Evolutionary conservation across 2,113 vertebrate genomes (phyloP), one percentile per base, ranked within the genome.

Genomic region (Cathartes aura): DNA sequence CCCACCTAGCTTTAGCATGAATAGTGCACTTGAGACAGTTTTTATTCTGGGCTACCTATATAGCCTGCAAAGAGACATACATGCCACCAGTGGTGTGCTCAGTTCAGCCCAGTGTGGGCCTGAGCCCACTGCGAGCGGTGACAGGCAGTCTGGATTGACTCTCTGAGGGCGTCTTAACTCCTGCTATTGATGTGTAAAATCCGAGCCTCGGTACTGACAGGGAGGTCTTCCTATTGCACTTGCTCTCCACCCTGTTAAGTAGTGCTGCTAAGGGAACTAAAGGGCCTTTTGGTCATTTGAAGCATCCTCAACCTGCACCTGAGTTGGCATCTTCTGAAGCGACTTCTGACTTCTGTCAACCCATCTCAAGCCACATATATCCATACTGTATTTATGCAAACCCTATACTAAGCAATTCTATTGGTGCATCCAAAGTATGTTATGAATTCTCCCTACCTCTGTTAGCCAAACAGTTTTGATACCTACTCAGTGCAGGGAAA

Each of bases 71-170:
- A 24, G 81, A 40, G 16, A 52, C 12, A 8, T 0, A 4, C 21
- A 20, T 8, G 11, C 23, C 4, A 1, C 22, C 36, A 82, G 71
- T 0, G 0, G 11, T 5, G 52, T 26, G 36, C 32, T 58, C 2
- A 0, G 24, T 45, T 38, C 56, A 68, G 43, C 32, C 38, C 45
- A 7, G 40, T 0, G 5, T 13, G 16, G 47, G 7, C 23, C n/a
- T n/a, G n/a, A 92, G 53, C 70, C 53, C 70, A 4, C 22, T 36
- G 47, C 5, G 3, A 34, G 34, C 45, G 24, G 23, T 11, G 19
- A 29, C 36, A 32, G 21, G 32, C 4, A 3, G 10, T 53, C 75
- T 56, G 58, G 9, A 26, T 17, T 9, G 64, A 89, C 32, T 29
- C 17, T 52, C 53, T 42, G 27, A 48, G 55, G 21, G 40, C 34